phyloP scores from a whole-genome alignment of 2,888 invertebrate genomes.

The Gastracanthus pulcherrimus region DNA sequence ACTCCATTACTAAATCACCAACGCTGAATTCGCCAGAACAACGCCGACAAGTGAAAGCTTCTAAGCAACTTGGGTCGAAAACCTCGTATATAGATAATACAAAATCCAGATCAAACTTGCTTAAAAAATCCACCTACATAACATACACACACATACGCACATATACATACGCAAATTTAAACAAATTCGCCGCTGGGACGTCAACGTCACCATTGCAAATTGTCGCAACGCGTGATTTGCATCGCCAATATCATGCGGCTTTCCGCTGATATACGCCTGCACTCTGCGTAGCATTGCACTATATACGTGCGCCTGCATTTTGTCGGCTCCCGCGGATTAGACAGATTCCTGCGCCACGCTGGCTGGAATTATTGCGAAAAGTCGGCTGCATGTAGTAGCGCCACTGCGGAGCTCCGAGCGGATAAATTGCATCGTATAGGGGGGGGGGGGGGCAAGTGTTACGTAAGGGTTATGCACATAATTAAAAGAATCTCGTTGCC shows the following conservation, averaged over 20 bases:
- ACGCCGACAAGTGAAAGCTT: not conserved
- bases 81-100: not conserved
- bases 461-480: constrained; percentile 42
- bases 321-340: constrained; percentile 14
- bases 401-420: constrained; percentile 6
- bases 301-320: not conserved
- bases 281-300: no score
- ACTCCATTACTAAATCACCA: not conserved
- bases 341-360: constrained; percentile 6
- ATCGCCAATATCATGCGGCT: not conserved
- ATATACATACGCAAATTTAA: not conserved
- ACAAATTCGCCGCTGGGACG: not conserved
- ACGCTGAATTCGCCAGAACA: not conserved
- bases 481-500: constrained; percentile 54
- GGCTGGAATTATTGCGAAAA: constrained; percentile 48
- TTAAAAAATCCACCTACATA: not conserved
- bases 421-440: constrained; percentile 41
- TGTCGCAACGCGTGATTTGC: not conserved
- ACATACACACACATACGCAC: not conserved
- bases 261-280: not conserved
- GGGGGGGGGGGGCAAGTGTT: constrained; percentile 5
- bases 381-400: not conserved
- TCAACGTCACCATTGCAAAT: not conserved
- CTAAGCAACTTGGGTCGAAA: not conserved
- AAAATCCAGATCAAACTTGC: not conserved